A percentile compares a stretch with the other conserved stretches of the same genome.
phyloP scores from a whole-genome alignment of 2,113 vertebrate genomes.

The Mola mola region DNA sequence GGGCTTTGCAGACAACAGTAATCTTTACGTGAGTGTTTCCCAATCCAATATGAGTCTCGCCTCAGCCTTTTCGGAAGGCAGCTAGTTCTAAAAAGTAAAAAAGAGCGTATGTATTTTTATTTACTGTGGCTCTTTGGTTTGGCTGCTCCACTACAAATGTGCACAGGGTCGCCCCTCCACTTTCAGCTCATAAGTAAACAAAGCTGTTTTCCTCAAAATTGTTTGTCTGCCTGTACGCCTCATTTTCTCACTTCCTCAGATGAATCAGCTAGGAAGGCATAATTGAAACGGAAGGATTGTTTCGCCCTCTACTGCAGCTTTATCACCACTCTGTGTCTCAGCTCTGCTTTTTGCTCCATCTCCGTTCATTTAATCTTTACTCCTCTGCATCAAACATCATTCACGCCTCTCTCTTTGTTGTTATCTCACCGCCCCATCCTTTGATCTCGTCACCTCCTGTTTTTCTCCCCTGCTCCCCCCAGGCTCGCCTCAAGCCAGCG shows the following conservation, averaged over 20 bases:
- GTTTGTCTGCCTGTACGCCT: constrained; percentile 11
- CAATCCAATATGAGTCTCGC: constrained; percentile 12
- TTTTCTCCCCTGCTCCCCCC: constrained; percentile 17
- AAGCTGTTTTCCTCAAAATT: constrained; percentile 17
- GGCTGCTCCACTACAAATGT: constrained; percentile 29
- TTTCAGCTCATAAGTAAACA: constrained; percentile 43
- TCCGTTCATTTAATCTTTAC: constrained; percentile 33
- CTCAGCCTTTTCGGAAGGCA: constrained; percentile 37
- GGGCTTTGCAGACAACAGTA: constrained; percentile 52
- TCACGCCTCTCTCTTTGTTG: neutral
- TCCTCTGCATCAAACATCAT: neutral
- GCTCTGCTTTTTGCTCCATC: constrained; percentile 14
- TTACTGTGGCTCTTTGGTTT: constrained; percentile 59
- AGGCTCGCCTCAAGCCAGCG: constrained; percentile 92
- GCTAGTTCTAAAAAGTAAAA: constrained; percentile 45
- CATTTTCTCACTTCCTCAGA: constrained; percentile 42
- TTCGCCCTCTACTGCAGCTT: constrained; percentile 6
- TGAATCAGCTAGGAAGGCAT: constrained; percentile 11
- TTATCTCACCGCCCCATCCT: neutral
- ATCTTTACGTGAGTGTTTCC: constrained; percentile 36
- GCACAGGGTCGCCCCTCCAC: constrained; percentile 26
- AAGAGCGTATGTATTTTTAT: constrained; percentile 58
- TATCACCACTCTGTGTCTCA: constrained; percentile 14
- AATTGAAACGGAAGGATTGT: constrained; percentile 28
- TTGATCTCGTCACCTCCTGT: constrained; percentile 59